Base-by-base conservation (phyloP, 2,113 vertebrate species). In the Syrmaticus mikado region DNA sequence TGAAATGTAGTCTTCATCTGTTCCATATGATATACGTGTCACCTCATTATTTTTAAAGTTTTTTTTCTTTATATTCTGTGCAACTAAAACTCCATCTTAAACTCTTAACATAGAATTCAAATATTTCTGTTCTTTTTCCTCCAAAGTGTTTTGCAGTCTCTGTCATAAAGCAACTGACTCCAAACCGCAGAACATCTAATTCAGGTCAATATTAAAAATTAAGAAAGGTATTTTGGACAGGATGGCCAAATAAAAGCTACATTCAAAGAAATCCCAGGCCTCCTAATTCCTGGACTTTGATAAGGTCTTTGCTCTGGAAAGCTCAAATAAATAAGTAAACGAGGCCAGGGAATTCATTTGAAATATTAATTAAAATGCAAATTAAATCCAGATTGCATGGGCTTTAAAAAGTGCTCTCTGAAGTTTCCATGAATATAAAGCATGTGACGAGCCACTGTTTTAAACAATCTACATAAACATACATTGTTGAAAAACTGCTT, bases 301-400 rank as follows among this genome's bases (percentile, higher is more conserved):
- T 64, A 92, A 71, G 76, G 50, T 45, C 82, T 95, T 91, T 87
- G 64, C 90, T 95, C 81, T 94, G 18, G 1, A 97, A 93, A 45
- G 64, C 48, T 95, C 78, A 94, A 91, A 95, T 92, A 96, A 92
- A 90, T 82, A 93, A 95, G 90, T 93, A 85, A 93, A 75, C 1
- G 4, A 92, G 88, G 78, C 82, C 55, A 87, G 76, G 68, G 84
- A 97, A 92, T 93, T 96, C 48, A 95, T 97, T 96, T 97, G 97
- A 97, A 97, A 96, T 97, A 97, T 97, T 98, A 96, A 97, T 97
- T 97, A 97, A 98, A 97, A 97, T 97, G 94, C 95, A 97, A 97
- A 97, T 97, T 94, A 94, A 94, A 96, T 87, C 71, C 96, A 94
- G 82, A 97, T 87, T 91, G 74, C 81, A 83, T 77, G 90, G 89